Percentiles rank a stretch among this genome's conserved stretches.
Evolutionary conservation across 2,113 vertebrate species (phyloP).

Genomic region (Ursus arctos): DNA sequence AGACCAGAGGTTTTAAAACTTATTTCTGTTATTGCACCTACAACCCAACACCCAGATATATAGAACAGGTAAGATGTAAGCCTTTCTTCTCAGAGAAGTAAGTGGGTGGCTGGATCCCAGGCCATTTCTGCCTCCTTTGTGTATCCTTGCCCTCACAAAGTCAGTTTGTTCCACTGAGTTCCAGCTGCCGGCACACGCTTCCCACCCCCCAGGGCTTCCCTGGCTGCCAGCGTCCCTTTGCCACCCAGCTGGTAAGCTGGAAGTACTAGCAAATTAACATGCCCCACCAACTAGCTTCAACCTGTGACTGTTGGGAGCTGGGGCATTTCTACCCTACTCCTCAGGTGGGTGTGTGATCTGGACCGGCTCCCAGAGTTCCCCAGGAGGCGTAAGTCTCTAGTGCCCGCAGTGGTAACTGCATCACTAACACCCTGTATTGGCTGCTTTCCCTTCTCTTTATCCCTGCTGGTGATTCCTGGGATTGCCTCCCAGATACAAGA

Average conservation of each 20-base stretch:
- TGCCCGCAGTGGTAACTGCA: too few relatives aligned
- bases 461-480: not conserved
- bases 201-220: not conserved
- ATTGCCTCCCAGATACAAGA: not conserved
- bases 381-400: not conserved
- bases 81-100: not conserved
- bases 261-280: not conserved
- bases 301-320: fast-evolving
- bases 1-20: not conserved
- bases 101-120: too few relatives aligned
- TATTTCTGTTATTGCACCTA: not conserved
- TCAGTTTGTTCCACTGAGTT: not conserved
- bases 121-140: not conserved
- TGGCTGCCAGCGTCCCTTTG: not conserved
- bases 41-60: too few relatives aligned
- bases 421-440: fast-evolving
- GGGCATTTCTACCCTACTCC: too few relatives aligned
- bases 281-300: not conserved
- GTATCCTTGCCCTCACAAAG: not conserved
- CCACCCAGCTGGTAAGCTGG: not conserved
- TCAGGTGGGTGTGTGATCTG: fast-evolving
- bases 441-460: not conserved
- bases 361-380: not conserved
- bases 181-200: not conserved
- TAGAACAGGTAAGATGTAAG: not conserved